Conservation (phyloP, 2,113 vertebrate genomes). For the Cichladusa arquata region DNA sequence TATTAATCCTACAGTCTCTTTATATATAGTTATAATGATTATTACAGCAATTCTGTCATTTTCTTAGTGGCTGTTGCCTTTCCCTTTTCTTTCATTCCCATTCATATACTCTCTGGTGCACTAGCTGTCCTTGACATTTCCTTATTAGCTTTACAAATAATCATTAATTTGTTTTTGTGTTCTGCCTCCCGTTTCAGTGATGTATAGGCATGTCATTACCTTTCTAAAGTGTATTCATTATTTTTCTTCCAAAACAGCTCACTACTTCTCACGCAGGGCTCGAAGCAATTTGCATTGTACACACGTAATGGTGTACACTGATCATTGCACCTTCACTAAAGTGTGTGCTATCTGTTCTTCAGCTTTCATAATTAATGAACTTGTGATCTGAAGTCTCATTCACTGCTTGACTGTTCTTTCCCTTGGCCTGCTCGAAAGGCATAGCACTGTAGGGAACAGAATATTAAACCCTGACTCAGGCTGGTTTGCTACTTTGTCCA, state of each 20-base stretch:
- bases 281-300: background rate
- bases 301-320: accelerated
- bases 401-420: background rate
- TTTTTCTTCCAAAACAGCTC: conserved; percentile 4
- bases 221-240: conserved; percentile 52
- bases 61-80: background rate
- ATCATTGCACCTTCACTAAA: background rate
- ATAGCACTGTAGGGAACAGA: background rate
- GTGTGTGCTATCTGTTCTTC: background rate
- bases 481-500: background rate
- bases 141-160: conserved; percentile 67
- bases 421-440: background rate
- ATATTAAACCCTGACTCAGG: background rate
- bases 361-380: conserved; percentile 23
- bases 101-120: background rate
- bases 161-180: conserved; percentile 63
- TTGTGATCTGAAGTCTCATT: background rate
- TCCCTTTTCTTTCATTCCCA: conserved; percentile 38
- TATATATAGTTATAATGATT: background rate
- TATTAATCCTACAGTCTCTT: background rate
- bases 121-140: conserved; percentile 55
- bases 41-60: background rate
- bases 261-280: background rate
- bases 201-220: conserved; percentile 60
- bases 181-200: conserved; percentile 62